Conservation (phyloP, 1,140 invertebrate species). For the Papilio polytes region DNA sequence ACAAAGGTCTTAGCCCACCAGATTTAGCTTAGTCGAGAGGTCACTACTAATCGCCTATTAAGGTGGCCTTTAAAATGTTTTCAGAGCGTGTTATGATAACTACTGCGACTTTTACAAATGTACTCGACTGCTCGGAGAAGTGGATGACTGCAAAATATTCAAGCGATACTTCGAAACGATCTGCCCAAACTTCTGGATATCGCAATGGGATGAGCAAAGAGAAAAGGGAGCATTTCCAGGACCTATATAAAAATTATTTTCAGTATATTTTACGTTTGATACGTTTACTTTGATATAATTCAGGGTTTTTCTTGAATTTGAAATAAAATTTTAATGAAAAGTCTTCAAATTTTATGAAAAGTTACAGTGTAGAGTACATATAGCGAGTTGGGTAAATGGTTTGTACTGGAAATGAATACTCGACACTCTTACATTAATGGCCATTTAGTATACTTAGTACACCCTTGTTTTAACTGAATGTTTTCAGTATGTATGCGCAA, state of each 20-base stretch:
- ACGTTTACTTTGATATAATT: background rate
- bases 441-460: no score
- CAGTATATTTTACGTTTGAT: background rate
- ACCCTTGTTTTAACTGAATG: no score
- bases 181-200: constrained; percentile 76
- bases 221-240: constrained; percentile 74
- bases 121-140: constrained; percentile 66
- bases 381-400: no score
- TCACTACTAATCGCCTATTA: background rate
- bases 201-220: constrained; percentile 72
- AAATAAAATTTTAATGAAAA: no score
- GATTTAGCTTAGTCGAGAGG: background rate
- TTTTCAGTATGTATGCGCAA: background rate
- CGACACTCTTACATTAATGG: no score
- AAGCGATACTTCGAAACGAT: constrained; percentile 77
- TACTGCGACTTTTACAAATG: constrained; percentile 77
- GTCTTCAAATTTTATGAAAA: no score
- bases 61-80: constrained; percentile 33
- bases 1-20: background rate
- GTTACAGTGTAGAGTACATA: no score
- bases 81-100: constrained; percentile 76
- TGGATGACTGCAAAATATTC: constrained; percentile 76
- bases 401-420: no score
- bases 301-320: no score
- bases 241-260: constrained; percentile 53